Base-by-base conservation (phyloP, 35 echinoderm and acorn worm species). In the Hemicentrotus pulcherrimus region DNA sequence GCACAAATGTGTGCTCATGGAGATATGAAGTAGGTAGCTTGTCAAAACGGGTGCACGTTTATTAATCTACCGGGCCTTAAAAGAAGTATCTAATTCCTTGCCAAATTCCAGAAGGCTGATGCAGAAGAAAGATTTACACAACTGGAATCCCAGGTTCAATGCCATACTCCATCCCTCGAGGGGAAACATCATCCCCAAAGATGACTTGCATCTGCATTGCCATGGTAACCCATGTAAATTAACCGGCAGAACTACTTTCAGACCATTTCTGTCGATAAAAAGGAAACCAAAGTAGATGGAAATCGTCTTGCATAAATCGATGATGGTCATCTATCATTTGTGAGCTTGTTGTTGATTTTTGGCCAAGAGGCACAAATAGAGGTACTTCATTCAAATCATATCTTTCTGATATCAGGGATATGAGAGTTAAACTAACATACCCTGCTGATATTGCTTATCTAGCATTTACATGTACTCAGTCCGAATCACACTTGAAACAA, bases 191-290 rank as follows among this genome's bases (percentile, higher is more conserved):
- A 90, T 47, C 88, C 46, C 46, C 46, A 47, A 47, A 90, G 88
- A 90, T 90, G 88, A 90, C 88, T 90, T 90, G 88, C 88, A 45
- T 90, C 88, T 90, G 32, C 88, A 90, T 90, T 47, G 46, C 88
- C 88, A 90, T 90, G 88, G 88, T 14, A 45, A 90, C 88, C 88
- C 32, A 90, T 90, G 88, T 90, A 90, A 90, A 90, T 90, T 90
- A 90, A 90, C 32, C 88, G 32, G 5, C 88, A 33, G 46, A 33
- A 90, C 88, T 90, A 90, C 88, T 45, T 78, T 78, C 65, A 18
- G 19, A 78, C 65, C 65, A 78, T 78, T 8, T 78, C 65, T 78
- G 65, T 78, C 65, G 65, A 78, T 78, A 78, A 78, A 78, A 78
- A 28, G 65, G 65, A 78, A 78, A 78, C 65, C 65, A n/a, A 7